Evolutionary conservation across 1,140 invertebrate genomes (phyloP).

Genomic region (Sogatella furcifera): DNA sequence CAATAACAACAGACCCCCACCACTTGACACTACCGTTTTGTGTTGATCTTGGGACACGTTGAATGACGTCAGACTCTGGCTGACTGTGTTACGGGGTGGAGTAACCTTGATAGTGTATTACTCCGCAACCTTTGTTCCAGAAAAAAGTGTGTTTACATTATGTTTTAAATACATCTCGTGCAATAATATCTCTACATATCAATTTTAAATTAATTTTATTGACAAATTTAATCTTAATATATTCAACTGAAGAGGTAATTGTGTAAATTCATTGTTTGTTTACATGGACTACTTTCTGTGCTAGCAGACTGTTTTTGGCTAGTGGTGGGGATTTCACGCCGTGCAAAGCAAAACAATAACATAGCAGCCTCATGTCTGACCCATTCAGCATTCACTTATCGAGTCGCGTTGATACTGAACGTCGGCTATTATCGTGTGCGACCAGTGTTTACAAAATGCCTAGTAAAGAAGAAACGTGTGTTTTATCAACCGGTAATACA

Average conservation of each 20-base stretch:
- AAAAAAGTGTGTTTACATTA: slow-evolving; percentile 18
- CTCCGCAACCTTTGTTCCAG: slow-evolving; percentile 19
- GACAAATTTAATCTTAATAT: no score
- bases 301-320: background rate
- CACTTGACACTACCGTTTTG: slow-evolving; percentile 8
- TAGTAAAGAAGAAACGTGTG: slow-evolving; percentile 29
- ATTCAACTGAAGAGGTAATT: background rate
- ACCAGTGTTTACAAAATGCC: slow-evolving; percentile 24
- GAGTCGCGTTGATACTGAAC: background rate
- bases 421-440: background rate
- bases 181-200: background rate
- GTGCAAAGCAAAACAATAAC: slow-evolving; percentile 24
- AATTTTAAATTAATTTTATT: background rate
- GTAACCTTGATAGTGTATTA: slow-evolving; percentile 24
- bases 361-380: slow-evolving; percentile 17
- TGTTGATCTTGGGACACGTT: slow-evolving; percentile 8
- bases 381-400: slow-evolving; percentile 22
- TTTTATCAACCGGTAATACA: slow-evolving; percentile 20
- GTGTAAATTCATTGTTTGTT: slow-evolving; percentile 9
- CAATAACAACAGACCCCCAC: background rate
- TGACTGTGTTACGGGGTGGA: slow-evolving; percentile 17
- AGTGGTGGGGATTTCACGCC: slow-evolving; percentile 7
- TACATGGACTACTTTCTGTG: slow-evolving; percentile 21
- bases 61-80: slow-evolving; percentile 18
- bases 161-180: no score